Conservation (phyloP, 2,113 vertebrate genomes). For the Pleuronectes platessa region DNA sequence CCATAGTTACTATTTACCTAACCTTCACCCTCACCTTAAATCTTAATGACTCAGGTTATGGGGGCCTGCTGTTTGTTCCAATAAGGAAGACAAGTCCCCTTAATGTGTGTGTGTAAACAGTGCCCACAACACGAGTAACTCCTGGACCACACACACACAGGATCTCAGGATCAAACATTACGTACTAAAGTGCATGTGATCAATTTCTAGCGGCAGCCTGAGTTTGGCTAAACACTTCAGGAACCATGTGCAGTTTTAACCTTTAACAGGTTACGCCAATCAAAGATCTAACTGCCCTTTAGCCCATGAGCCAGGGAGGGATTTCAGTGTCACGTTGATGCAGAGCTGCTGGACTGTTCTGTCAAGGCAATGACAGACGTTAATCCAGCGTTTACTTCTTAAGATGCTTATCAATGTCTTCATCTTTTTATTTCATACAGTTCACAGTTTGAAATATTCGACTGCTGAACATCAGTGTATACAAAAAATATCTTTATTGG, state of each 20-base stretch:
- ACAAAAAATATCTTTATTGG: conserved; percentile 77
- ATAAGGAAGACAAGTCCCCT: too few species aligned
- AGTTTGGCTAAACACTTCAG: too few species aligned
- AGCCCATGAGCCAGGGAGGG: not conserved
- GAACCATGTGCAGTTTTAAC: not conserved
- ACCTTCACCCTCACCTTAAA: not conserved
- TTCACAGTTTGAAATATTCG: not conserved
- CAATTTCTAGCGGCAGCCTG: too few species aligned
- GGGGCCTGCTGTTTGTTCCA: not conserved
- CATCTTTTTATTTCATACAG: not conserved
- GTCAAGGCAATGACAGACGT: not conserved
- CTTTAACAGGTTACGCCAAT: not conserved
- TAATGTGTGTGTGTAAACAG: not conserved
- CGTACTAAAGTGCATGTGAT: too few species aligned
- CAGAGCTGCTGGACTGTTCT: not conserved
- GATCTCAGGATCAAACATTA: too few species aligned
- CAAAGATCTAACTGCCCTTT: not conserved
- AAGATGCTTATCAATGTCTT: not conserved
- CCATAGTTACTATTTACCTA: not conserved
- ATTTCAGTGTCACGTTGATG: not conserved
- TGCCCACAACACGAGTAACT: too few species aligned
- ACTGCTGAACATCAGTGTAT: conserved; percentile 14
- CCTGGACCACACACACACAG: too few species aligned
- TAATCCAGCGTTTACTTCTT: not conserved
- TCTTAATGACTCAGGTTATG: not conserved